These are phyloP conservation scores for Pherbina coryleti DNA, from an alignment of 2,888 invertebrate species.

Conservation along the genomic window DNA sequence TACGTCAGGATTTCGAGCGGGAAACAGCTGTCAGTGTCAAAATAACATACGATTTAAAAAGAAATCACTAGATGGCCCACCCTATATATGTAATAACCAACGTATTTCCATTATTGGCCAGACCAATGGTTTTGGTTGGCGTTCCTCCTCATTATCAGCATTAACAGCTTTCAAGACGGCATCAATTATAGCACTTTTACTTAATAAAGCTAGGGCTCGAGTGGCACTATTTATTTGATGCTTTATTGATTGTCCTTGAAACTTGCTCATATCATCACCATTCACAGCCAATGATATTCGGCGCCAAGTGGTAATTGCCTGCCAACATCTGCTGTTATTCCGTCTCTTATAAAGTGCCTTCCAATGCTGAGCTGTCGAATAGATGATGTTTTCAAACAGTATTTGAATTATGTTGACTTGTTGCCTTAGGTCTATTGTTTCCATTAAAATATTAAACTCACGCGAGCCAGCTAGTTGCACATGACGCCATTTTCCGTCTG, in stretches of 20 bases:
- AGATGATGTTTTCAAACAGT: constrained; percentile 19
- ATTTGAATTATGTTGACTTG: constrained; percentile 40
- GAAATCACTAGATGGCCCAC: too few species aligned
- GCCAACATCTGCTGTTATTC: not conserved
- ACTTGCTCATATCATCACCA: not conserved
- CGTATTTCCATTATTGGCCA: too few species aligned
- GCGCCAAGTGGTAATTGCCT: too few species aligned
- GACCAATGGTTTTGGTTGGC: too few species aligned
- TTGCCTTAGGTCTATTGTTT: constrained; percentile 40
- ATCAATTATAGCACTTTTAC: not conserved
- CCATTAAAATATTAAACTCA: constrained; percentile 39
- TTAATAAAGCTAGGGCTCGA: not conserved
- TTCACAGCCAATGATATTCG: too few species aligned
- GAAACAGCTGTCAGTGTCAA: too few species aligned
- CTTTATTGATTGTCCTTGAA: constrained; percentile 9
- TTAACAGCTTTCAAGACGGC: too few species aligned
- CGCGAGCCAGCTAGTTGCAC: not conserved
- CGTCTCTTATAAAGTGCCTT: not conserved
- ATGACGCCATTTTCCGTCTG: not conserved
- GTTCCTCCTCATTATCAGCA: too few species aligned
- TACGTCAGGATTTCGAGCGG: too few species aligned
- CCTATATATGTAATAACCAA: too few species aligned
- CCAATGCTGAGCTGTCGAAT: not conserved
- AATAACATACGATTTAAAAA: too few species aligned
- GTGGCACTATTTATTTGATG: not conserved